phyloP scores from a whole-genome alignment of 2,113 vertebrate species.

The Notarius lentiginosus region DNA sequence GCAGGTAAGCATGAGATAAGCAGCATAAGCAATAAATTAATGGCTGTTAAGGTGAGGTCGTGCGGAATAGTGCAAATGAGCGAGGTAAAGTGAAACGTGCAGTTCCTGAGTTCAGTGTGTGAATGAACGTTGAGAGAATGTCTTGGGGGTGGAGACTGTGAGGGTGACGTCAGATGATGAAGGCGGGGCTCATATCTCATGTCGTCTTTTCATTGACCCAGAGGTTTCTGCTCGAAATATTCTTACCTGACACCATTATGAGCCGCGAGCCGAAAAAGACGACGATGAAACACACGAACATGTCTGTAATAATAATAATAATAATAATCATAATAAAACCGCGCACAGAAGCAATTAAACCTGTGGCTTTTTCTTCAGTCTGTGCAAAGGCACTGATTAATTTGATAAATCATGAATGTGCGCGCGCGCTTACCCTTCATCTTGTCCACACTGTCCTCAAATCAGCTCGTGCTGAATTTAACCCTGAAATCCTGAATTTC shows the following conservation, averaged over 20 bases:
- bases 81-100: too few relatives aligned
- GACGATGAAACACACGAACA: background rate
- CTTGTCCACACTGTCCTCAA: background rate
- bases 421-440: conserved; percentile 7
- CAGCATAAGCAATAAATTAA: too few relatives aligned
- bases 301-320: background rate
- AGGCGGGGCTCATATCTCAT: too few relatives aligned
- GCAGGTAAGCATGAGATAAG: too few relatives aligned
- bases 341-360: background rate
- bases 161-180: too few relatives aligned
- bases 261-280: background rate
- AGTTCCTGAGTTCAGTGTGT: too few relatives aligned
- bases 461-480: background rate
- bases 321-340: background rate
- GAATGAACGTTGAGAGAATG: too few relatives aligned
- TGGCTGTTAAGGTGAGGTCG: too few relatives aligned
- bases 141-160: too few relatives aligned
- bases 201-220: background rate
- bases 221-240: background rate
- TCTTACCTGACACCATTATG: conserved; percentile 30
- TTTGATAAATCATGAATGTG: background rate
- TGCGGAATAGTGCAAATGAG: too few relatives aligned
- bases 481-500: background rate
- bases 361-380: background rate
- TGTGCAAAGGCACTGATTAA: too few relatives aligned